These are phyloP conservation scores for Hyperoplus lanceolatus DNA, from an alignment of 2,797 vertebrate genomes.

Conservation along the genomic window DNA sequence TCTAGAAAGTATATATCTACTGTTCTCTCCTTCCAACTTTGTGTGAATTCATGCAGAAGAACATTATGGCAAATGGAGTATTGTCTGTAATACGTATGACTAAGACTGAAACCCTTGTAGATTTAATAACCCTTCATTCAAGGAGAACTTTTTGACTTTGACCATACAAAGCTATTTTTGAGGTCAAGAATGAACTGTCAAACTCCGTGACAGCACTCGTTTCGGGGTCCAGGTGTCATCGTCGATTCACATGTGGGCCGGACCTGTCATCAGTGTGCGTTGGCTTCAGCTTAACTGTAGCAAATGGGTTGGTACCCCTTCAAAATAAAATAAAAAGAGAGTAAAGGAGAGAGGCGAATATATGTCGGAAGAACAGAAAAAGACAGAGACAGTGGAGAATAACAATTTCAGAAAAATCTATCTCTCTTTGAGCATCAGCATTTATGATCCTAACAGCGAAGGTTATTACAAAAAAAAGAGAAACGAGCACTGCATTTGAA, in stretches of 20 bases:
- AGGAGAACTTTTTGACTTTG: neutral
- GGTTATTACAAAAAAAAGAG: constrained; percentile 32
- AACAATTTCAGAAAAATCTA: constrained; percentile 11
- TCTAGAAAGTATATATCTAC: neutral
- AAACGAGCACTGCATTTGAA: constrained; percentile 36
- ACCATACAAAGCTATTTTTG: neutral
- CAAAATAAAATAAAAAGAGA: constrained; percentile 11
- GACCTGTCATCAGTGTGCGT: constrained; percentile 93
- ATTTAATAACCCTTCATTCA: neutral
- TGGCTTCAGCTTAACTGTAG: constrained; percentile 95
- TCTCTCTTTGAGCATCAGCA: neutral
- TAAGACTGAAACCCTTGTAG: neutral
- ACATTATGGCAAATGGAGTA: neutral
- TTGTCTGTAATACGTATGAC: neutral
- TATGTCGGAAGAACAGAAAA: neutral
- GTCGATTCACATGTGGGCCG: constrained; percentile 75
- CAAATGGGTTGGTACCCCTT: constrained; percentile 97
- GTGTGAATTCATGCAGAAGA: neutral
- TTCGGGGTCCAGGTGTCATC: constrained; percentile 35
- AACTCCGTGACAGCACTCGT: neutral
- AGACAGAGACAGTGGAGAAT: neutral
- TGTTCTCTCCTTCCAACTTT: neutral
- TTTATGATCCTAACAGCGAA: neutral
- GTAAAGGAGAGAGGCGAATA: neutral
- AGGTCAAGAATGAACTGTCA: neutral